Evolutionary conservation across 2,888 invertebrate species (phyloP).

Genomic region (Tetragonisca angustula): DNA sequence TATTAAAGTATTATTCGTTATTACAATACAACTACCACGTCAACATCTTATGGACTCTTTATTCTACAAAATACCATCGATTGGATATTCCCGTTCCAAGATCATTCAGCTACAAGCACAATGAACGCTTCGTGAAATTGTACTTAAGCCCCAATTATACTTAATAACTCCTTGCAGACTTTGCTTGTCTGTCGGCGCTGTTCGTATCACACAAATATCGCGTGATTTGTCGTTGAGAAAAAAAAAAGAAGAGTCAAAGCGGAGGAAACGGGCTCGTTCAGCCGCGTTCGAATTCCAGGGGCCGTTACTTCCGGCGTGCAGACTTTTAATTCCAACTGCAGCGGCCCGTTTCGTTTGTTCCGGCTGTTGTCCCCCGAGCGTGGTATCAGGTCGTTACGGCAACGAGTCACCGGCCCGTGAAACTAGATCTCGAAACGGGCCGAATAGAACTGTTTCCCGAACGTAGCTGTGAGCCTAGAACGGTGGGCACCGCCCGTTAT

Average conservation of each 20-base stretch:
- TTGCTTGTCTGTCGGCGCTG: too few relatives aligned
- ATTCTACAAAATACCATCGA: too few relatives aligned
- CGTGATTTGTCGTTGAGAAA: too few relatives aligned
- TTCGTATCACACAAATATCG: neutral
- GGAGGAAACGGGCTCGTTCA: neutral
- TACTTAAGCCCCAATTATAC: too few relatives aligned
- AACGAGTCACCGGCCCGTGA: constrained; percentile 58
- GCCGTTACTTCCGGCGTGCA: constrained; percentile 10
- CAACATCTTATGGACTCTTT: too few relatives aligned
- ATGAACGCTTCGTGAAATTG: too few relatives aligned
- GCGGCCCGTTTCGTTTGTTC: constrained; percentile 41
- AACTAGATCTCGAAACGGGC: constrained; percentile 53
- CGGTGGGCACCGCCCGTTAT: constrained; percentile 13
- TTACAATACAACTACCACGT: too few relatives aligned
- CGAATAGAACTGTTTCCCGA: constrained; percentile 38
- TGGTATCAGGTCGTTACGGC: constrained; percentile 54
- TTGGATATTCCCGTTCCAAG: too few relatives aligned
- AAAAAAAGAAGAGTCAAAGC: too few relatives aligned
- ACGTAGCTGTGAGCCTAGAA: constrained; percentile 1
- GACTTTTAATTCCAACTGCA: constrained; percentile 45
- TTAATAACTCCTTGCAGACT: too few relatives aligned
- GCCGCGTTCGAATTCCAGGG: constrained; percentile 16
- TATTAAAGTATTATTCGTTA: too few relatives aligned
- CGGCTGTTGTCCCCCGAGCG: constrained; percentile 36
- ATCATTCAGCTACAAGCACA: too few relatives aligned